Evolutionary conservation across 2,113 vertebrate genomes (phyloP).

Genomic region (Callocephalon fimbriatum): DNA sequence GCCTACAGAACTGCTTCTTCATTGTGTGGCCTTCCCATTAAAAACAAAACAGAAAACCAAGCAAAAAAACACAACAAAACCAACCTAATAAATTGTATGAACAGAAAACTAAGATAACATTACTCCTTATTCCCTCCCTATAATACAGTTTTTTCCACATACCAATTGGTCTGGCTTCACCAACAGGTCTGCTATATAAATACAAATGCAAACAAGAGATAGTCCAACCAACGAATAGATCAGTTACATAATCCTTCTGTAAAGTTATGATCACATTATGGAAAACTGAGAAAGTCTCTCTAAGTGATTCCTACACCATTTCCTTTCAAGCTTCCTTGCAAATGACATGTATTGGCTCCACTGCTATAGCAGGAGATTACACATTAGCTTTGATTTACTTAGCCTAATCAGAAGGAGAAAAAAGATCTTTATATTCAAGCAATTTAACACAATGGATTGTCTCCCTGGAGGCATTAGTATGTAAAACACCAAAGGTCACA

Average conservation of each 20-base stretch:
- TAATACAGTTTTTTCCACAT: neutral
- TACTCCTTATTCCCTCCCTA: neutral
- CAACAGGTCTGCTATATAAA: neutral
- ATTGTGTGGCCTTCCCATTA: neutral
- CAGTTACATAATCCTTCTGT: neutral
- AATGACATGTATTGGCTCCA: neutral
- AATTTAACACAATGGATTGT: neutral
- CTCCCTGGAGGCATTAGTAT: neutral
- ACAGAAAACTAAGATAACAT: neutral
- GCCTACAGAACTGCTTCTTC: neutral
- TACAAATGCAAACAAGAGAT: neutral
- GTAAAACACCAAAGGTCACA: neutral
- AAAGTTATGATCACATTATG: neutral
- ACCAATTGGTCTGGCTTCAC: neutral
- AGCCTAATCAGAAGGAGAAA: neutral
- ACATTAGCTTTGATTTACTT: neutral
- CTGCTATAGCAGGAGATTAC: neutral
- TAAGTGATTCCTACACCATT: rapidly evolving
- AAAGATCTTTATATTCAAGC: neutral
- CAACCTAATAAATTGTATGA: neutral
- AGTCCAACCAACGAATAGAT: neutral
- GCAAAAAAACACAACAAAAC: neutral
- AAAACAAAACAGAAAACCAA: neutral
- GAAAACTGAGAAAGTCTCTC: neutral
- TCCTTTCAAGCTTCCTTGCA: neutral